These are phyloP conservation scores for Patella ulyssiponensis DNA, from an alignment of 2,888 invertebrate species.

Conservation along the genomic window DNA sequence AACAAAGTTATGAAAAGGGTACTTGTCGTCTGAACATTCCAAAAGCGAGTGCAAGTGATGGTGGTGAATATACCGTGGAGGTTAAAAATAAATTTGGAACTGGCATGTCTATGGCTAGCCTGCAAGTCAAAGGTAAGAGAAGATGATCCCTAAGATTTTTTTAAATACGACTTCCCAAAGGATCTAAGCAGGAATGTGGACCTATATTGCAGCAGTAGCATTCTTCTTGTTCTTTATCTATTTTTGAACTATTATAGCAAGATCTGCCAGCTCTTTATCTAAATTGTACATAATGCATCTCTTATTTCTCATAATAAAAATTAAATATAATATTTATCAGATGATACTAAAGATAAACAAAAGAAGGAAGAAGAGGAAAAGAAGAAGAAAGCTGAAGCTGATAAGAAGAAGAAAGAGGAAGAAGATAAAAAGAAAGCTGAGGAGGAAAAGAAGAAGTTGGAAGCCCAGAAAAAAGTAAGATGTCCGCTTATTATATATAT, in stretches of 20 bases:
- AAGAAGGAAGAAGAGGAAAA: conserved; percentile 76
- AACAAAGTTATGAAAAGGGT: conserved; percentile 75
- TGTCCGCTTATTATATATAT: too few species aligned
- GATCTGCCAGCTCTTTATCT: too few species aligned
- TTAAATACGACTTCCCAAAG: too few species aligned
- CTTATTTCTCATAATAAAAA: neutral
- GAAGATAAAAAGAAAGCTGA: conserved; percentile 25
- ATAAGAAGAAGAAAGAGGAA: conserved; percentile 23
- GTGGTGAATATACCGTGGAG: conserved; percentile 87
- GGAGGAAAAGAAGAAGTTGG: conserved; percentile 31
- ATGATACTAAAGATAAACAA: conserved; percentile 32
- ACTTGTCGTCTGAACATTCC: conserved; percentile 81
- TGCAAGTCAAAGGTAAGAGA: conserved; percentile 65
- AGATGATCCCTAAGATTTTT: too few species aligned
- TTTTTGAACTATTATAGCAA: too few species aligned
- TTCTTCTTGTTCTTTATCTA: too few species aligned
- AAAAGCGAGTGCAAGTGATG: conserved; percentile 81
- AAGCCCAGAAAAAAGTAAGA: neutral
- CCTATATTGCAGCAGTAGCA: too few species aligned
- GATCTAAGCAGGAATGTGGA: too few species aligned
- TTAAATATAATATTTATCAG: neutral
- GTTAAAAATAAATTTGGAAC: conserved; percentile 66
- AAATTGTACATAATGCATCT: too few species aligned
- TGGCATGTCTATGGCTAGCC: conserved; percentile 54
- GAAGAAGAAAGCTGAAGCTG: conserved; percentile 36